Evolutionary conservation across 2,888 invertebrate genomes (phyloP), one percentile per base, ranked within the genome.

Genomic region (Caenorhabditis uteleia): DNA sequence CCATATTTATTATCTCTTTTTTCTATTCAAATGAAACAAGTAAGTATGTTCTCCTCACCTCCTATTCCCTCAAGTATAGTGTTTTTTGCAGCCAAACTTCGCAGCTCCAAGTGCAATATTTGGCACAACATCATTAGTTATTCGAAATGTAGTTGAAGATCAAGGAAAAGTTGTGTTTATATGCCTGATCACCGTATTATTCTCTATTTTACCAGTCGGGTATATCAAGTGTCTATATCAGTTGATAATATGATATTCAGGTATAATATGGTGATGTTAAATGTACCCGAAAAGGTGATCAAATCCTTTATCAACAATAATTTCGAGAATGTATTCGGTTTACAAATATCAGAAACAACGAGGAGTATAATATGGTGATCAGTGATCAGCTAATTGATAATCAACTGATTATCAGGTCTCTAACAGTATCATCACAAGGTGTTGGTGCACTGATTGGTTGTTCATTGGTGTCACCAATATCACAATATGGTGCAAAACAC

Each of bases 361-460:
- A 44, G 69, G 47, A 70, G 68, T 40, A 33, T 75, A n/a, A 60
- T 75, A 29, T 75, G 75, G 77, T n/a, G n/a, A n/a, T n/a, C n/a
- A n/a, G n/a, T n/a, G n/a, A n/a, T n/a, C n/a, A n/a, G n/a, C n/a
- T n/a, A n/a, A n/a, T n/a, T n/a, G n/a, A n/a, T n/a, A n/a, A n/a
- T n/a, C n/a, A n/a, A n/a, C n/a, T n/a, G n/a, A n/a, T n/a, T n/a
- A n/a, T n/a, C n/a, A n/a, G n/a, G n/a, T 58, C 74, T 4, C 38
- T 73, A 2, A 68, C 72, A 6, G 69, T 78, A 20, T 56, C 77
- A 20, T 66, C 67, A n/a, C 78, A 78, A 55, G 69, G 72, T 8
- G 44, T 78, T 4, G 78, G 78, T 2, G 78, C 78, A 25, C 58
- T 78, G 1, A 57, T 78, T 10, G 78, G 78, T 4, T 79, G 79